phyloP scores from a whole-genome alignment of 1,140 invertebrate genomes.

The Lepidurus couesii region DNA sequence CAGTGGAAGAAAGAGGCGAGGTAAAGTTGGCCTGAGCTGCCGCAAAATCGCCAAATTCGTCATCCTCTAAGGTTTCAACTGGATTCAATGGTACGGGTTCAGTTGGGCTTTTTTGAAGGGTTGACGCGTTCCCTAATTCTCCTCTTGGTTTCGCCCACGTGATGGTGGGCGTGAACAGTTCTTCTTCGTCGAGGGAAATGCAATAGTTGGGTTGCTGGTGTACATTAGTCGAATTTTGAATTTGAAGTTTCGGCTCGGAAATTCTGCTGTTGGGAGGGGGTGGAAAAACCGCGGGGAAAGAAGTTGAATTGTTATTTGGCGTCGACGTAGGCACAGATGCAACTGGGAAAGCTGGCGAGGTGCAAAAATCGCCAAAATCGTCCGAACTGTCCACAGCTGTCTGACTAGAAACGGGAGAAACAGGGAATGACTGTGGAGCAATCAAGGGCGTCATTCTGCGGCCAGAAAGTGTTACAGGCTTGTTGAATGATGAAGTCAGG shows the following conservation, averaged over 20 bases:
- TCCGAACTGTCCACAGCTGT: background rate
- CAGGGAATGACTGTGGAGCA: background rate
- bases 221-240: background rate
- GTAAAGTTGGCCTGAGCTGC: background rate
- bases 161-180: background rate
- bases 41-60: conserved; percentile 29
- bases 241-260: background rate
- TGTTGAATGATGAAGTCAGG: background rate
- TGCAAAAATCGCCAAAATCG: background rate
- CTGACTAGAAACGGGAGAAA: conserved; percentile 10
- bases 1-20: background rate
- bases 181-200: background rate
- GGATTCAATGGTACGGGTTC: background rate
- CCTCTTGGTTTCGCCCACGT: background rate
- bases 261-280: background rate
- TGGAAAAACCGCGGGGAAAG: background rate
- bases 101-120: background rate
- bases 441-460: background rate
- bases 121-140: background rate
- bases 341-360: conserved; percentile 3
- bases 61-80: conserved; percentile 12
- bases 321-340: background rate
- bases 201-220: background rate
- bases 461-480: background rate
- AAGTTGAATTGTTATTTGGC: background rate